A percentile compares a stretch with the other conserved stretches of the same genome.
These are phyloP conservation scores for Cynopterus sphinx DNA, from an alignment of 2,797 vertebrate genomes.

Conservation along the genomic window DNA sequence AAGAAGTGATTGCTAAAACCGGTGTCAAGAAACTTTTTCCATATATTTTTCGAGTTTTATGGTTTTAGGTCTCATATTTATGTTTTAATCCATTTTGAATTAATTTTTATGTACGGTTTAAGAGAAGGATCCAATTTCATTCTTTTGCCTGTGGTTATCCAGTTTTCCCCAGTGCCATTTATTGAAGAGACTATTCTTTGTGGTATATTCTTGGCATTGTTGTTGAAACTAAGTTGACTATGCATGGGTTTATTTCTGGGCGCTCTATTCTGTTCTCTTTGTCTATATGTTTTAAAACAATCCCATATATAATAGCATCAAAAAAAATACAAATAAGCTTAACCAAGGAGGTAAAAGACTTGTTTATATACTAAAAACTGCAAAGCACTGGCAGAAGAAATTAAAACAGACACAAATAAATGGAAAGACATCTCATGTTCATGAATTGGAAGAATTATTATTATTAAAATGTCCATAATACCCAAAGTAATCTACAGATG, in stretches of 20 bases:
- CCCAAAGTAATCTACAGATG: background rate
- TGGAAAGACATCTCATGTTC: background rate
- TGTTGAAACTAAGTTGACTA: background rate
- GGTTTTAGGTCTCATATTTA: background rate
- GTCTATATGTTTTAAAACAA: background rate
- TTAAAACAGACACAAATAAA: background rate
- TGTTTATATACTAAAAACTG: background rate
- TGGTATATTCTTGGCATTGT: background rate
- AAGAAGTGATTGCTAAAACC: background rate
- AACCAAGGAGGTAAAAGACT: background rate
- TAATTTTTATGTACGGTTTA: background rate
- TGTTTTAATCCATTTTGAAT: background rate
- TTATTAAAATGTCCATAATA: background rate
- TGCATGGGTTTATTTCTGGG: background rate
- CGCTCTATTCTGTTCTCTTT: background rate
- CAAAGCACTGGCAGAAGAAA: background rate
- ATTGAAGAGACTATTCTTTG: background rate
- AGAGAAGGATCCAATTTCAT: background rate
- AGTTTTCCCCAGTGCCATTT: background rate
- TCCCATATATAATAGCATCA: background rate
- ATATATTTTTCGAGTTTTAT: background rate
- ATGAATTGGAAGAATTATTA: background rate
- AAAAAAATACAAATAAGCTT: background rate
- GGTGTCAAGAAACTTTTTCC: background rate
- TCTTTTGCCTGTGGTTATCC: background rate